phyloP scores from a whole-genome alignment of 2,797 vertebrate genomes.

The Spatula versicolor region DNA sequence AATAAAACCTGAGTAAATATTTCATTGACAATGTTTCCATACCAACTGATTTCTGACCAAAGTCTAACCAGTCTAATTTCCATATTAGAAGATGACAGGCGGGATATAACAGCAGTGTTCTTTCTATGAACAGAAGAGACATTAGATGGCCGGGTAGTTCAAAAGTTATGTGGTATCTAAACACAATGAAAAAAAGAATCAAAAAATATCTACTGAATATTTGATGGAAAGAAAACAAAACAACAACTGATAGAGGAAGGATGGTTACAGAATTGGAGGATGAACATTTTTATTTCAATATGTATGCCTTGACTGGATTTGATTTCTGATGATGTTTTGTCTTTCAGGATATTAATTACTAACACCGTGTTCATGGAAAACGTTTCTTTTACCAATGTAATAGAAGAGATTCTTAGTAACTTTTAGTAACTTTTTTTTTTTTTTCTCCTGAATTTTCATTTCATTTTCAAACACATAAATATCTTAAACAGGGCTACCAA shows the following conservation, averaged over 20 bases:
- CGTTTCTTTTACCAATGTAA: not conserved
- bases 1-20: not conserved
- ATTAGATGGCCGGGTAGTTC: accelerated
- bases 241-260: not conserved
- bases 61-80: not conserved
- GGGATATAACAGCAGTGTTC: not conserved
- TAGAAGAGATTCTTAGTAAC: not conserved
- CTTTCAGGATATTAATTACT: not conserved
- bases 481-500: not conserved
- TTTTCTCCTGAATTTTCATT: not conserved
- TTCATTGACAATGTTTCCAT: not conserved
- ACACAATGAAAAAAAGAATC: not conserved
- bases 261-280: not conserved
- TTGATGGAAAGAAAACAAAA: not conserved
- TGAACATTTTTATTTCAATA: not conserved
- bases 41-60: not conserved
- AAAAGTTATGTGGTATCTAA: not conserved
- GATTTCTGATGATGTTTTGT: not conserved
- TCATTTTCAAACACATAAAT: not conserved
- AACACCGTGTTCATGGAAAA: not conserved
- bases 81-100: not conserved
- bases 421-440: not conserved
- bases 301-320: not conserved
- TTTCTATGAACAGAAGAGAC: not conserved
- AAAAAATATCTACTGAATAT: not conserved